Evolutionary conservation across 2,888 invertebrate species (phyloP).

Genomic region (Drosophila tripunctata): DNA sequence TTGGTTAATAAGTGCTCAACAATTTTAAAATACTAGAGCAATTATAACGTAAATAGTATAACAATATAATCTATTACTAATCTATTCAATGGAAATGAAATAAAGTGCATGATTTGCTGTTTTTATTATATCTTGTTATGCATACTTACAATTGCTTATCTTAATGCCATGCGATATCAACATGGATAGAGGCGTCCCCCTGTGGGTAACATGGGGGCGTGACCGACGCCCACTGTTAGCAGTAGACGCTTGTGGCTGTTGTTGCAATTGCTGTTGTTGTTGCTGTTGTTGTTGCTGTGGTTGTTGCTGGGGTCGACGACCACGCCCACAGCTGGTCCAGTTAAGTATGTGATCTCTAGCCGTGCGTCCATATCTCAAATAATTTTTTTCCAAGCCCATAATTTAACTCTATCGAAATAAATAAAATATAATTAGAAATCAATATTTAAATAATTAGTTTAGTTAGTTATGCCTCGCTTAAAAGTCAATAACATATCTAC

Average conservation of each 20-base stretch:
- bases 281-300: slow-evolving; percentile 38
- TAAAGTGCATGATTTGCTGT: slow-evolving; percentile 5
- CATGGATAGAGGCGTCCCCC: slow-evolving; percentile 90
- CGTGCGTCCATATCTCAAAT: slow-evolving; percentile 90
- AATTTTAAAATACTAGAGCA: neutral
- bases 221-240: slow-evolving; percentile 47
- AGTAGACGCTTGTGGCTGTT: slow-evolving; percentile 52
- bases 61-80: neutral
- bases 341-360: slow-evolving; percentile 90
- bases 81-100: too few species aligned
- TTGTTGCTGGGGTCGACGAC: slow-evolving; percentile 49
- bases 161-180: slow-evolving; percentile 91
- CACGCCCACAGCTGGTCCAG: slow-evolving; percentile 82
- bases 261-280: slow-evolving; percentile 41
- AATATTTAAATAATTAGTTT: slow-evolving; percentile 29
- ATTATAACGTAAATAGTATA: neutral
- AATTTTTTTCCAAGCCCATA: slow-evolving; percentile 91
- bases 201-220: slow-evolving; percentile 76
- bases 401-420: slow-evolving; percentile 75
- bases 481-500: slow-evolving; percentile 51
- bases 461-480: slow-evolving; percentile 12
- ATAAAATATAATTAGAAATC: slow-evolving; percentile 29
- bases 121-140: slow-evolving; percentile 4
- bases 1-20: neutral
- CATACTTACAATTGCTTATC: slow-evolving; percentile 90